Percentiles rank a stretch among this genome's conserved stretches.
These are phyloP conservation scores for Odontamblyopus rebecca DNA, from an alignment of 2,797 vertebrate genomes.

Conservation along the genomic window DNA sequence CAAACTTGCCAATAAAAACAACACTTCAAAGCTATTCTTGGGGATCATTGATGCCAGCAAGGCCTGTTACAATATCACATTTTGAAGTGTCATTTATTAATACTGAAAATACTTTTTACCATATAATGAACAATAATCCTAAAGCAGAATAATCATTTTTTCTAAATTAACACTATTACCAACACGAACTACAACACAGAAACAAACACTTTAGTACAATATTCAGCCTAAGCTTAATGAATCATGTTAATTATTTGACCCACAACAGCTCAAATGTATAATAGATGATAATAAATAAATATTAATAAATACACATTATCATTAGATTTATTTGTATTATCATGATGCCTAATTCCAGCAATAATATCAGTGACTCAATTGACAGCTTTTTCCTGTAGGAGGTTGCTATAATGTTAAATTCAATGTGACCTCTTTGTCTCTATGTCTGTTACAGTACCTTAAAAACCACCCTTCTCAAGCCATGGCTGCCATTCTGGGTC, in stretches of 20 bases:
- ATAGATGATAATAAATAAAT: too few species aligned
- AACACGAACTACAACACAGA: not conserved
- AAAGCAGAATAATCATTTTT: not conserved
- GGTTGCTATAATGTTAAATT: too few species aligned
- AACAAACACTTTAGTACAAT: not conserved
- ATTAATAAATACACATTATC: too few species aligned
- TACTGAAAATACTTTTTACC: not conserved
- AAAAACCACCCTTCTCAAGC: constrained; percentile 72
- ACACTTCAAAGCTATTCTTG: not conserved
- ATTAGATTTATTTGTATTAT: too few species aligned
- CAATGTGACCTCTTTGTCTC: constrained; percentile 34
- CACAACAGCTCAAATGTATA: too few species aligned
- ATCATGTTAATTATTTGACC: too few species aligned
- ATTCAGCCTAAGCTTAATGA: too few species aligned
- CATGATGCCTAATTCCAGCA: too few species aligned
- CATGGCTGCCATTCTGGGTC: constrained; percentile 61
- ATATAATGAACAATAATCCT: not conserved
- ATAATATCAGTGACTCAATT: too few species aligned
- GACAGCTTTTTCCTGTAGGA: too few species aligned
- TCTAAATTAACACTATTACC: not conserved
- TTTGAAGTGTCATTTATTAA: not conserved
- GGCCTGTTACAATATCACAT: not conserved
- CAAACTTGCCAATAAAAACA: not conserved
- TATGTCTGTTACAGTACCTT: constrained; percentile 61
- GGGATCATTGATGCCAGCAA: not conserved